Percentiles rank a stretch among this genome's conserved stretches.
These are phyloP conservation scores for Cisticola juncidis DNA, from an alignment of 2,113 vertebrate species.

Conservation along the genomic window DNA sequence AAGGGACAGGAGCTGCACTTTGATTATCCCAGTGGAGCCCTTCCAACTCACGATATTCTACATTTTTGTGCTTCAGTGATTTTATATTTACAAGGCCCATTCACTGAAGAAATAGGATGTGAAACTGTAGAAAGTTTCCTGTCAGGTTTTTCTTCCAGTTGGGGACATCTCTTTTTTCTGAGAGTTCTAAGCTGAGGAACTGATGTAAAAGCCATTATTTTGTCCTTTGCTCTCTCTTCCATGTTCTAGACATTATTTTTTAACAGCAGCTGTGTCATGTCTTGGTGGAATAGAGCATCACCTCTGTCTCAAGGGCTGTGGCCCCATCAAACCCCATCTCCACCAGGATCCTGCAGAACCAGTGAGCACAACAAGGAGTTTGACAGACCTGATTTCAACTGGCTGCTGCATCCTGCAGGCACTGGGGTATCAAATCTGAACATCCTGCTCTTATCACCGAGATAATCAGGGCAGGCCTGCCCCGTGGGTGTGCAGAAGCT, in stretches of 20 bases:
- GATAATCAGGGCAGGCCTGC: neutral
- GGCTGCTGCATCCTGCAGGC: neutral
- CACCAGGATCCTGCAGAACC: neutral
- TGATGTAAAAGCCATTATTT: neutral
- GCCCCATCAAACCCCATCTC: neutral
- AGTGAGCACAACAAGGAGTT: neutral
- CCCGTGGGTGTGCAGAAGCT: neutral
- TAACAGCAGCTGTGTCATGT: neutral
- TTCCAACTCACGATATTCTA: neutral
- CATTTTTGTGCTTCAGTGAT: neutral
- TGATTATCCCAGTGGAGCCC: neutral
- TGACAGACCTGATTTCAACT: neutral
- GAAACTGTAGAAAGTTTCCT: neutral
- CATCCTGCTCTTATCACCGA: neutral
- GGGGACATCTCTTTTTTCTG: neutral
- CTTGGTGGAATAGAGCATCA: neutral
- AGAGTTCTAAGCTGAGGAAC: neutral
- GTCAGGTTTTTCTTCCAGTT: neutral
- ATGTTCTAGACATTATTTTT: neutral
- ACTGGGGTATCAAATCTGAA: neutral
- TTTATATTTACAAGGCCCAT: neutral
- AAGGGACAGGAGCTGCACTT: neutral
- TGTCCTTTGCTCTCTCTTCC: neutral
- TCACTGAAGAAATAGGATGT: neutral
- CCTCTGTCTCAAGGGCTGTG: neutral